Conservation (phyloP, 2,888 invertebrate genomes). For the Dynastes grantii region DNA sequence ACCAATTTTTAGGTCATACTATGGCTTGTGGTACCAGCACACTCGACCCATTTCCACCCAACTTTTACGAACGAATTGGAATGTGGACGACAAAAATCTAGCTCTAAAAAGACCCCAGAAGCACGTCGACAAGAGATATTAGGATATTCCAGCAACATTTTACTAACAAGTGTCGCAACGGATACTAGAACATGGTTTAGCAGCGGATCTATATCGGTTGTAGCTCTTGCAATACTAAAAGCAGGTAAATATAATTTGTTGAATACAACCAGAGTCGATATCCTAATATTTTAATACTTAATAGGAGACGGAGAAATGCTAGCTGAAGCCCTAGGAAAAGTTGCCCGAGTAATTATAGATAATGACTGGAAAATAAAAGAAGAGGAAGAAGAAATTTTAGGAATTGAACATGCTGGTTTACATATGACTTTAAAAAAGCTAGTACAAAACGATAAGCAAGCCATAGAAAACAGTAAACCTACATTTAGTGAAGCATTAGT, state of each 20-base stretch:
- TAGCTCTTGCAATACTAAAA: conserved; percentile 81
- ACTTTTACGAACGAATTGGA: conserved; percentile 82
- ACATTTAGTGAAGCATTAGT: conserved; percentile 77
- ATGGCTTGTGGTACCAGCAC: conserved; percentile 89
- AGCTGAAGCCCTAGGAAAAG: conserved; percentile 69
- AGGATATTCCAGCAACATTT: conserved; percentile 59
- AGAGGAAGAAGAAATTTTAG: conserved; percentile 69
- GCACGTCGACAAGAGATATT: conserved; percentile 76
- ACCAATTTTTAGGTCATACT: conserved; percentile 75
- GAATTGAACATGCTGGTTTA: conserved; percentile 83
- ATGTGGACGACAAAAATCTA: conserved; percentile 81
- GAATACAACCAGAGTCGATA: neutral
- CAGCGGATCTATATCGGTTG: conserved; percentile 78
- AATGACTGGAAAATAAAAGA: conserved; percentile 74
- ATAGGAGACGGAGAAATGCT: conserved; percentile 62
- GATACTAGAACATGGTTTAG: conserved; percentile 79
- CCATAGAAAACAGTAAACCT: conserved; percentile 65
- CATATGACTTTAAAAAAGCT: conserved; percentile 86
- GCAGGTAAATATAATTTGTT: conserved; percentile 69
- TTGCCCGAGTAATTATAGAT: conserved; percentile 70
- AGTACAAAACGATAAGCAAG: conserved; percentile 76
- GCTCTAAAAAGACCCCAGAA: conserved; percentile 82
- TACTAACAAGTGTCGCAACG: conserved; percentile 66
- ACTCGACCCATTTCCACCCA: conserved; percentile 88
- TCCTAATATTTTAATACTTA: neutral